Evolutionary conservation across 2,888 invertebrate species (phyloP), one percentile per base, ranked within the genome.

Genomic region (Zhuqinia jingwanae): DNA sequence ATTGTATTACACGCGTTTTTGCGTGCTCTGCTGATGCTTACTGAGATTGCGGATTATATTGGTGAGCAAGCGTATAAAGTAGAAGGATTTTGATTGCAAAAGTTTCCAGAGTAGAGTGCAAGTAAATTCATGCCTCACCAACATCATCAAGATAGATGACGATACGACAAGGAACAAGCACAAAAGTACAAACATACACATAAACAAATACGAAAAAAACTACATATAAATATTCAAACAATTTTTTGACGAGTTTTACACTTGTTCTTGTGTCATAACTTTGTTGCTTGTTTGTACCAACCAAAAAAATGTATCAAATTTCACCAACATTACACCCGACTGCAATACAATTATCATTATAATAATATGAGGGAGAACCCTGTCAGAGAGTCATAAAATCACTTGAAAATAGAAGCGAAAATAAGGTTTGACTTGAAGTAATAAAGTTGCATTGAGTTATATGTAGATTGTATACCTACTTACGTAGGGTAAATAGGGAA

Each of bases 291-390:
- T 70, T 25, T 30, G 58, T 27, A 65, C 45, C 27, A 63, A 11
- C 15, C 25, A 65, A 63, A 63, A 75, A 75, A 82, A 47, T 82
- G 82, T 82, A 82, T 82, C 75, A 50, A 58, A 82, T 82, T 82
- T 75, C 82, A 82, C 27, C 42, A 81, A 13, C 27, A n/a, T 36
- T 36, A 8, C 5, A 36, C 8, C 36, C 3, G 36, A 36, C 3
- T 36, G 36, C 3, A 36, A 36, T 6, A 36, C 36, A 36, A 36
- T 22, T 25, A 68, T 68, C 68, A 27, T 8, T 70, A 47, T 25
- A 25, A 47, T 70, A 11, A 68, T 68, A 20, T 53, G 3, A 8
- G 53, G 17, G 53, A 11, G 13, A 45, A 25, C 20, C 5, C 27
- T 47, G 60, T 75, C 75, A 63, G 63, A 50, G 36, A 27, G 36